Conservation (phyloP, 2,797 vertebrate genomes). For the Trachops cirrhosus region DNA sequence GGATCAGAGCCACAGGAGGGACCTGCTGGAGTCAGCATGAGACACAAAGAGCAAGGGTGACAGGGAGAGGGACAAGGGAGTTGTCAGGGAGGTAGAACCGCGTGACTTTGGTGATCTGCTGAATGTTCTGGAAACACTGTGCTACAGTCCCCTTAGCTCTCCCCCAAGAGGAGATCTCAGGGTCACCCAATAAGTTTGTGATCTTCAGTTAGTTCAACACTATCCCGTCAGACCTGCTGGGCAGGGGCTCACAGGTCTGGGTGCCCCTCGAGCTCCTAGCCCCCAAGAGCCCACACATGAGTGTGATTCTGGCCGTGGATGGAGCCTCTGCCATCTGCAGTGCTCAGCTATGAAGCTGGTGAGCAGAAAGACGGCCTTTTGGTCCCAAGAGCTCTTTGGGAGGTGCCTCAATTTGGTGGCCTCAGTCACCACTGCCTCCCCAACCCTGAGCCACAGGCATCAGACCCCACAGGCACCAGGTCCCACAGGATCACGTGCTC, state of each 20-base stretch:
- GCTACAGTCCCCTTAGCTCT: background rate
- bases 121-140: background rate
- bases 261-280: background rate
- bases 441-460: background rate
- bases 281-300: background rate
- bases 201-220: background rate
- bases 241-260: background rate
- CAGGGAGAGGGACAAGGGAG: background rate
- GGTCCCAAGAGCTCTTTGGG: background rate
- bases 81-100: rapidly evolving
- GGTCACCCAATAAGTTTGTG: background rate
- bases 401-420: background rate
- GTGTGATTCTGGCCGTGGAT: background rate
- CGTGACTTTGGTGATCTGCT: background rate
- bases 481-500: background rate
- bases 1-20: background rate
- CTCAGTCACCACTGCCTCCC: background rate
- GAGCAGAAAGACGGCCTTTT: background rate
- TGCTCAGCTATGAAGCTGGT: background rate
- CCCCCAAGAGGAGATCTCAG: too few relatives aligned
- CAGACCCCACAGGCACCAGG: background rate
- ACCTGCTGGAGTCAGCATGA: background rate
- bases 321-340: too few relatives aligned
- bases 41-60: background rate
- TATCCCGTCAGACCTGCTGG: background rate